Percentiles rank a stretch among this genome's conserved stretches.
These are phyloP conservation scores for Ceyx margarethae DNA, from an alignment of 2,113 vertebrate species.

Conservation along the genomic window DNA sequence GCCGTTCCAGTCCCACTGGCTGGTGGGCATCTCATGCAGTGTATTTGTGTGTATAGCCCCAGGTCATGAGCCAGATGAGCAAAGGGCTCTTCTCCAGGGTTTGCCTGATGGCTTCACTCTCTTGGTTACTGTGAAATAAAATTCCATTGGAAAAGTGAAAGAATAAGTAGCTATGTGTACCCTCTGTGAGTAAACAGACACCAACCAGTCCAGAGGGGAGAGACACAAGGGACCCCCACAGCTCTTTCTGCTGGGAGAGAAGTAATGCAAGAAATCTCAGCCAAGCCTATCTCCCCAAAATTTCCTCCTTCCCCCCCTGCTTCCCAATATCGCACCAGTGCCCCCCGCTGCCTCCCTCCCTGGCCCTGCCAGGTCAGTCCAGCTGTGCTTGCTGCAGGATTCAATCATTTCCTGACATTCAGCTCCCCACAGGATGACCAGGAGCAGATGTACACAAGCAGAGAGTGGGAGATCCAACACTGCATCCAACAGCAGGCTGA, in stretches of 20 bases:
- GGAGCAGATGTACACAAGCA: background rate
- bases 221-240: background rate
- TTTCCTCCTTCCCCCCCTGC: background rate
- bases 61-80: background rate
- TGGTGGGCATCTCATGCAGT: background rate
- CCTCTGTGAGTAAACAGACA: background rate
- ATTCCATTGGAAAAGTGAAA: background rate
- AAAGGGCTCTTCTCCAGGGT: background rate
- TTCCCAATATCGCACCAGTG: background rate
- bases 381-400: background rate
- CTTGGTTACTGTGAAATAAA: background rate
- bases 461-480: background rate
- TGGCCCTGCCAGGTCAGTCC: background rate
- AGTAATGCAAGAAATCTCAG: background rate
- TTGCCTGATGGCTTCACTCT: background rate
- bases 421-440: background rate
- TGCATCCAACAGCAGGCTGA: background rate
- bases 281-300: background rate
- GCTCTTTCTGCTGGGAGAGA: background rate
- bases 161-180: background rate
- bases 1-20: background rate
- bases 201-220: background rate
- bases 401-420: slow-evolving; percentile 1
- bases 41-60: background rate
- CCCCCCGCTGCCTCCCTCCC: background rate